These are phyloP conservation scores for Agrypnus murinus DNA, from an alignment of 2,888 invertebrate species.

Conservation along the genomic window DNA sequence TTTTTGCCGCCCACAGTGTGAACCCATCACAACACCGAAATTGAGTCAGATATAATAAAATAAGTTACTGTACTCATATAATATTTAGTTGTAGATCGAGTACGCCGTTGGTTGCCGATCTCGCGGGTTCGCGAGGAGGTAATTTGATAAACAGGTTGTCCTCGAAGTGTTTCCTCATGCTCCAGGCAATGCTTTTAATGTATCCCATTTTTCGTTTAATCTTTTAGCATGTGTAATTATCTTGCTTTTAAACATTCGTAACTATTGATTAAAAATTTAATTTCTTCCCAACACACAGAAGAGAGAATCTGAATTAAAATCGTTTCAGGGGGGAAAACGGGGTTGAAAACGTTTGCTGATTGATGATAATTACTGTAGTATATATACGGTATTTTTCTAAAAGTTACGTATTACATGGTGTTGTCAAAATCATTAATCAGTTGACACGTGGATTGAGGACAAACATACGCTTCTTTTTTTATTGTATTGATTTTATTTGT, in stretches of 20 bases:
- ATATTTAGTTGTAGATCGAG: conserved; percentile 27
- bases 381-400: no score
- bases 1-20: conserved; percentile 1
- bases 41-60: conserved; percentile 11
- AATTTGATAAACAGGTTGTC: conserved; percentile 47
- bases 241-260: conserved; percentile 17
- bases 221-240: conserved; percentile 33
- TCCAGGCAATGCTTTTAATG: conserved; percentile 33
- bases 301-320: no score
- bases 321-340: no score
- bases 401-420: neutral
- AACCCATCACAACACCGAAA: neutral
- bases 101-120: conserved; percentile 9
- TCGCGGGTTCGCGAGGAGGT: conserved; percentile 22
- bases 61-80: conserved; percentile 27
- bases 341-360: no score
- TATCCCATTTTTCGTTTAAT: conserved; percentile 34
- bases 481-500: conserved; percentile 20
- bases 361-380: no score
- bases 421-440: conserved; percentile 2
- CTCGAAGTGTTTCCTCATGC: conserved; percentile 44
- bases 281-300: no score
- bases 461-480: neutral
- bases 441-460: neutral
- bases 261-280: no score